Evolutionary conservation across 2,113 vertebrate genomes (phyloP).

Genomic region (Dicentrarchus labrax): DNA sequence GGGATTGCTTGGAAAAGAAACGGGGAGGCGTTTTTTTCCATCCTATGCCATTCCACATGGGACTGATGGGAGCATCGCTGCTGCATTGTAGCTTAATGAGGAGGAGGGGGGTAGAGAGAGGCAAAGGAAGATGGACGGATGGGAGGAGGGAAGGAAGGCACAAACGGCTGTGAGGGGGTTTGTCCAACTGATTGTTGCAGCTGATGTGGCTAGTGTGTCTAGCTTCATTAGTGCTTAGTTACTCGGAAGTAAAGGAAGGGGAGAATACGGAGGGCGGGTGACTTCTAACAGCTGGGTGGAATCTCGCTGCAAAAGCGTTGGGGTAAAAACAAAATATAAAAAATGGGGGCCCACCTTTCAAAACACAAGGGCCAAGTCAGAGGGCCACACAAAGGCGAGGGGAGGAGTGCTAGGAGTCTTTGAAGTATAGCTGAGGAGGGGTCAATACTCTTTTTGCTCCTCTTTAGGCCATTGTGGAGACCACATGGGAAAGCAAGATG

Average conservation of each 20-base stretch:
- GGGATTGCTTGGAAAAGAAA: conserved; percentile 39
- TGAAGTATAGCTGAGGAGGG: conserved; percentile 75
- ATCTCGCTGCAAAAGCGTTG: conserved; percentile 30
- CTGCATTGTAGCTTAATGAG: conserved; percentile 44
- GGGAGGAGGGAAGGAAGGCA: conserved; percentile 40
- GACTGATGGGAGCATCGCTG: conserved; percentile 49
- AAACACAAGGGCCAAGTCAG: conserved; percentile 71
- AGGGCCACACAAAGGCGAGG: conserved; percentile 69
- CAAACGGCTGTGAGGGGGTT: conserved; percentile 38
- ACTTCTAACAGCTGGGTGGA: conserved; percentile 70
- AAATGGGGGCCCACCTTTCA: conserved; percentile 62
- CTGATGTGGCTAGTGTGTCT: conserved; percentile 63
- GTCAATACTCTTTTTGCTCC: conserved; percentile 69
- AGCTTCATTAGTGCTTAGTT: conserved; percentile 72
- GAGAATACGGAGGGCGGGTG: conserved; percentile 43
- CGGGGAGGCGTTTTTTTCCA: conserved; percentile 25
- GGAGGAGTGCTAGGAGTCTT: conserved; percentile 71
- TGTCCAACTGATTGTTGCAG: conserved; percentile 63
- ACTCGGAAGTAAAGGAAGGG: conserved; percentile 66
- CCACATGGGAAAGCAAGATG: conserved; percentile 77
- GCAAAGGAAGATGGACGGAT: conserved; percentile 50
- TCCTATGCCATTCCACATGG: conserved; percentile 17
- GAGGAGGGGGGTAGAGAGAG: conserved; percentile 6
- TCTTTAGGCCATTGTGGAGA: conserved; percentile 69
- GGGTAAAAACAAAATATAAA: conserved; percentile 59